phyloP scores from a whole-genome alignment of 2,888 invertebrate species.

The Polyommatus iphigenia region DNA sequence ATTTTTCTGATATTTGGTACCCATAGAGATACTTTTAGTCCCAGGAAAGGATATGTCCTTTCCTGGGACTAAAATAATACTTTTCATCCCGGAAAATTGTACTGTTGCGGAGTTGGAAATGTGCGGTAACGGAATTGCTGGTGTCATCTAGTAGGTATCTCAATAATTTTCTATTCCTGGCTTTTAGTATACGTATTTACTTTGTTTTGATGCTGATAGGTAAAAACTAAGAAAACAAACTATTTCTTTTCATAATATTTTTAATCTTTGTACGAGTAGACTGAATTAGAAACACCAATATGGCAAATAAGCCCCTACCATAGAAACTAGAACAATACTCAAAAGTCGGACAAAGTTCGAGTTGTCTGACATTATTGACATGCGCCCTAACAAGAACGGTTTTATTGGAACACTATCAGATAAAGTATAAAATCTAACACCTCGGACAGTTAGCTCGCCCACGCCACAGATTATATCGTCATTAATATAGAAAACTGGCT shows the following conservation, averaged over 20 bases:
- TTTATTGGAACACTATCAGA: slow-evolving; percentile 21
- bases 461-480: slow-evolving; percentile 17
- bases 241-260: too few species aligned
- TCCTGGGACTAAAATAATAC: too few species aligned
- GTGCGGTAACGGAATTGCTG: too few species aligned
- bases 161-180: too few species aligned
- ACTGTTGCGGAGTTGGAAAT: too few species aligned
- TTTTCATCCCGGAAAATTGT: too few species aligned
- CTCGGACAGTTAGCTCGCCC: neutral
- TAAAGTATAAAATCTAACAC: neutral
- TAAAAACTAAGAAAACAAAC: neutral
- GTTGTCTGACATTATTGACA: slow-evolving; percentile 9
- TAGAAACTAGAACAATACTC: slow-evolving; percentile 5
- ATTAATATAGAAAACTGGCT: slow-evolving; percentile 17
- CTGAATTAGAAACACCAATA: neutral
- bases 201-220: neutral
- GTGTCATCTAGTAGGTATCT: too few species aligned
- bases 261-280: too few species aligned
- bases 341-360: neutral
- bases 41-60: too few species aligned
- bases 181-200: too few species aligned
- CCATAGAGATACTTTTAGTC: too few species aligned
- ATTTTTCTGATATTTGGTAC: too few species aligned
- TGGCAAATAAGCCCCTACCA: neutral
- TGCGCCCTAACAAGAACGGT: slow-evolving; percentile 14